phyloP scores from a whole-genome alignment of 2,797 vertebrate genomes.

The Etheostoma perlongum region DNA sequence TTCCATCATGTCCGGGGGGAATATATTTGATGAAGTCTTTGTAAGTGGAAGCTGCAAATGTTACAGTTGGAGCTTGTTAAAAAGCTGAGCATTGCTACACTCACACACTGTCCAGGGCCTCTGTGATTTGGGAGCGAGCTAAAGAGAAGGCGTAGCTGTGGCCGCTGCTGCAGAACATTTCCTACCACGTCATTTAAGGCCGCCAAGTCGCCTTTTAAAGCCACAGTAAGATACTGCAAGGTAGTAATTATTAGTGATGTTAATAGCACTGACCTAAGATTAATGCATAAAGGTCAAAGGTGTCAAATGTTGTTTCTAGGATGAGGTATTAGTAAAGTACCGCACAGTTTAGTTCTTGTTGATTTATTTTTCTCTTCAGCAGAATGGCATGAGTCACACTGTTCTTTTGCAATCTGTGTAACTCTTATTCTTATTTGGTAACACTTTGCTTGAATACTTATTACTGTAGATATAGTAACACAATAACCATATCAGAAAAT shows the following conservation, averaged over 20 bases:
- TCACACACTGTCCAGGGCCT: slow-evolving; percentile 45
- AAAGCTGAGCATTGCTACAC: slow-evolving; percentile 40
- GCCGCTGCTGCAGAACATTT: slow-evolving; percentile 44
- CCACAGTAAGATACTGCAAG: neutral
- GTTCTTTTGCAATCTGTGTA: neutral
- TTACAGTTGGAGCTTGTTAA: slow-evolving; percentile 69
- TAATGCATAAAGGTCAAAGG: too few species aligned
- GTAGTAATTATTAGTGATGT: slow-evolving; percentile 23
- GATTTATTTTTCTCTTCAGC: neutral
- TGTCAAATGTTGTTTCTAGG: neutral
- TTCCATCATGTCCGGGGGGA: slow-evolving; percentile 65
- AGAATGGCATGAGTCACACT: neutral
- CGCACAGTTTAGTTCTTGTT: neutral
- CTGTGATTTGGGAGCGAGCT: slow-evolving; percentile 62
- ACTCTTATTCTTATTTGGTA: too few species aligned
- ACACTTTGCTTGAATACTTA: neutral
- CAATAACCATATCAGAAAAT: neutral
- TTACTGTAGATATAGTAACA: neutral
- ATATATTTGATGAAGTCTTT: slow-evolving; percentile 68
- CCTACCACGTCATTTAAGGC: slow-evolving; percentile 54
- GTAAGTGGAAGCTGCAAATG: slow-evolving; percentile 69
- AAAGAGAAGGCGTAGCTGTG: slow-evolving; percentile 40
- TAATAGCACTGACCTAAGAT: too few species aligned
- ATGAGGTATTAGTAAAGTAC: neutral
- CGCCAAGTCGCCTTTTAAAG: neutral